Base-by-base conservation (phyloP, 2,888 invertebrate genomes). In the Idaea dimidiata region DNA sequence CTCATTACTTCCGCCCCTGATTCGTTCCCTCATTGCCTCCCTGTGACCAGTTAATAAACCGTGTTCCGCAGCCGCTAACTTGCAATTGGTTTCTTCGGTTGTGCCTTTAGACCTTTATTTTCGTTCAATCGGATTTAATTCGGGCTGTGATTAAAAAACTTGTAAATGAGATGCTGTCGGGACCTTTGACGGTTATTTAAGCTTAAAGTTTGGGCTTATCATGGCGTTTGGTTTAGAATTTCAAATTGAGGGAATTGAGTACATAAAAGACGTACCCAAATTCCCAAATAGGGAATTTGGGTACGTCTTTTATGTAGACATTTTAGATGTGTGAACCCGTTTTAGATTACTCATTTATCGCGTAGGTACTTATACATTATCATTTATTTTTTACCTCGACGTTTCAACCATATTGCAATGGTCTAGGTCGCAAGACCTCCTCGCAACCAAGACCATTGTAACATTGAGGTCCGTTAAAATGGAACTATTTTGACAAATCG, bases 61-160 rank as follows among this genome's bases (percentile, higher is more conserved):
- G 64, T 64, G 66, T 62, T 58, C 58, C 63, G 57, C 57, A 61
- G 65, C 67, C 66, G 59, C 66, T 69, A 71, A 69, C 65, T 68
- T 71, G 67, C 67, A 64, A 66, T 66, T 63, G 67, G 65, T 63
- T 67, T 66, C 66, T 62, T 66, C 66, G 58, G 66, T 66, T 70
- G 63, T 62, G 62, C 62, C 62, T 64, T 62, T 59, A 60, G 43
- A 59, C 62, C 63, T 62, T 61, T 59, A 61, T 59, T 59, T 54
- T 62, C 62, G 43, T 31, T 57, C 58, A 65, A 31, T 65, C 61
- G 17, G 24, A 31, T 61, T 61, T 65, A 59, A 63, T 61, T 63
- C 62, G 59, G 57, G 59, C 43, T 43, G 59, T 64, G 55, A 56
- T 56, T 56, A 56, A 14, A 18, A 18, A 56, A 56, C 56, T 56